Conservation (phyloP, 2,888 invertebrate genomes). For the Acrocyrtus sp. region DNA sequence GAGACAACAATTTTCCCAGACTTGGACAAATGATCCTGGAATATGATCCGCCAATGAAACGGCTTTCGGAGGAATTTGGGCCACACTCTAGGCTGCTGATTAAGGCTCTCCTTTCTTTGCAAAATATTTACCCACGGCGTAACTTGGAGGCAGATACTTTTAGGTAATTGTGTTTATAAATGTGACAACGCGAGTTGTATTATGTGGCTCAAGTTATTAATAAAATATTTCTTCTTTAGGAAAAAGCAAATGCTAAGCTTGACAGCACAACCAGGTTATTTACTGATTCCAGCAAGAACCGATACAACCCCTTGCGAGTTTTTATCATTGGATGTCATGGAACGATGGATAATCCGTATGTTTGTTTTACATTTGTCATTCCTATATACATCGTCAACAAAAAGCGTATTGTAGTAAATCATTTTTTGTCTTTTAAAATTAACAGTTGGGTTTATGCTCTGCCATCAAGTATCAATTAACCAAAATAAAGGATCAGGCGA, state of each 20-base stretch:
- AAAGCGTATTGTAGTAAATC: not conserved
- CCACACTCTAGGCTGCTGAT: conserved; percentile 90
- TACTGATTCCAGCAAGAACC: conserved; percentile 93
- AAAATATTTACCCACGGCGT: conserved; percentile 86
- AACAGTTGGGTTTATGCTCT: conserved; percentile 85
- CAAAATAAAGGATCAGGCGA: conserved; percentile 15
- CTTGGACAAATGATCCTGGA: conserved; percentile 98
- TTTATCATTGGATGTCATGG: conserved; percentile 92
- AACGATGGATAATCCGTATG: conserved; percentile 93
- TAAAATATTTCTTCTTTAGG: conserved; percentile 64
- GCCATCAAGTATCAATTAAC: conserved; percentile 87
- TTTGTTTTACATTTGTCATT: conserved; percentile 45
- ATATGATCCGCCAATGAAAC: conserved; percentile 94
- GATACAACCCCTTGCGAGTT: conserved; percentile 98
- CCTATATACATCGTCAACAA: not conserved
- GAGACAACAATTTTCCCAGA: conserved; percentile 92
- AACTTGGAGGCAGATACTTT: conserved; percentile 70
- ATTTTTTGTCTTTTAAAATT: conserved; percentile 38
- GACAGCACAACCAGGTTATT: conserved; percentile 92
- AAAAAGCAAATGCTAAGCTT: conserved; percentile 92
- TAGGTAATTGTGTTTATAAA: conserved; percentile 71
- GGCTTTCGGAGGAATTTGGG: conserved; percentile 95
- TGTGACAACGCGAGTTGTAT: conserved; percentile 85
- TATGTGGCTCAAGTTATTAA: conserved; percentile 62
- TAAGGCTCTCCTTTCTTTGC: conserved; percentile 87